phyloP scores from a whole-genome alignment of 1,140 invertebrate genomes.

The Danaus melanippus region DNA sequence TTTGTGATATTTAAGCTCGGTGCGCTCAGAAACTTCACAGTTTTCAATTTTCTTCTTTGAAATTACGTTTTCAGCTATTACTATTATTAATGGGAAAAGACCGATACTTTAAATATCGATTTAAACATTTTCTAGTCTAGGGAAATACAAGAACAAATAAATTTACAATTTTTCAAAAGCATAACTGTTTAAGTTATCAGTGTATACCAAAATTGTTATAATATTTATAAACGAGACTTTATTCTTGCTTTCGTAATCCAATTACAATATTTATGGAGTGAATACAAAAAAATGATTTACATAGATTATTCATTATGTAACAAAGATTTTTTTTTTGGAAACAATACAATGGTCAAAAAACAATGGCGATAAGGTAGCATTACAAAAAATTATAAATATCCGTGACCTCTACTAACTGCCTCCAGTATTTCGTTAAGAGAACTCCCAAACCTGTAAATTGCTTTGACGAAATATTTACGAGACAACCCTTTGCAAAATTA shows the following conservation, averaged over 20 bases:
- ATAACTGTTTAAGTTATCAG: too few relatives aligned
- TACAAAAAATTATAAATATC: slow-evolving; percentile 52
- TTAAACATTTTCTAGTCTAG: too few relatives aligned
- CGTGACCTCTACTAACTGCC: slow-evolving; percentile 42
- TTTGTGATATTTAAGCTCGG: slow-evolving; percentile 51
- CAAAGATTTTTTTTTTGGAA: background rate
- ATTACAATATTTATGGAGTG: too few relatives aligned
- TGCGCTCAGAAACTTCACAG: slow-evolving; percentile 18
- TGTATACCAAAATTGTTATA: too few relatives aligned
- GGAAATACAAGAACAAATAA: too few relatives aligned
- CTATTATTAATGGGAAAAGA: background rate
- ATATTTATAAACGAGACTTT: too few relatives aligned
- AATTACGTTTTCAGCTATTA: slow-evolving; percentile 3
- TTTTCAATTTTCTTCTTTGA: slow-evolving; percentile 20
- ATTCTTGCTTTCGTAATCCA: too few relatives aligned
- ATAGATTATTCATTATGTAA: background rate
- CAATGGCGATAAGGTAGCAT: background rate
- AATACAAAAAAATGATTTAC: too few relatives aligned
- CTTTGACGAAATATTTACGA: slow-evolving; percentile 64
- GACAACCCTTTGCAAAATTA: slow-evolving; percentile 54
- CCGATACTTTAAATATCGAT: too few relatives aligned
- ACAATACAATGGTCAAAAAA: slow-evolving; percentile 8
- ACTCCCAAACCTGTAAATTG: slow-evolving; percentile 65
- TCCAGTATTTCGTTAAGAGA: slow-evolving; percentile 62
- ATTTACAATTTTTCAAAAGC: too few relatives aligned